Evolutionary conservation across 1,140 invertebrate species (phyloP).

Genomic region (Pachypsylla venusta): DNA sequence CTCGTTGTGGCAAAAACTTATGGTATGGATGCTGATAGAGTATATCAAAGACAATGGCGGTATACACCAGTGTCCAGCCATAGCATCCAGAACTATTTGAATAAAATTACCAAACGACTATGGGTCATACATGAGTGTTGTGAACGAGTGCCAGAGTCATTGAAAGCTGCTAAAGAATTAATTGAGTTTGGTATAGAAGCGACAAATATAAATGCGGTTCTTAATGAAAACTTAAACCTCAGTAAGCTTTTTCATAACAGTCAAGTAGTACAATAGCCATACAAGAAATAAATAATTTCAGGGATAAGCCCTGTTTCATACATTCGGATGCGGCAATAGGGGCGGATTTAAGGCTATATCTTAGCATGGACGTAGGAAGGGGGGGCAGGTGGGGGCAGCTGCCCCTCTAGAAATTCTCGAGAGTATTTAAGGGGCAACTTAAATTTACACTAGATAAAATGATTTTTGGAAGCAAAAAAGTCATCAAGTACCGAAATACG

Average conservation of each 20-base stretch:
- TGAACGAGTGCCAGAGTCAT: conserved; percentile 53
- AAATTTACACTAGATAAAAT: too few relatives aligned
- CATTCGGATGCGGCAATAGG: too few relatives aligned
- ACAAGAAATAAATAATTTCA: too few relatives aligned
- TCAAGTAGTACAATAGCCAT: too few relatives aligned
- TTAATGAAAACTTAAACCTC: conserved; percentile 16
- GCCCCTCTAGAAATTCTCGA: too few relatives aligned
- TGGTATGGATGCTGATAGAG: conserved; percentile 58
- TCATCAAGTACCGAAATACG: too few relatives aligned
- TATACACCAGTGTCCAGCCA: conserved; percentile 52
- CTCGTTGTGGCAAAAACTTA: conserved; percentile 53
- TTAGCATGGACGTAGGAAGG: too few relatives aligned
- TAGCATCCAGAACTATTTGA: conserved; percentile 60
- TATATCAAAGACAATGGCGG: conserved; percentile 70
- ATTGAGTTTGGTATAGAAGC: conserved; percentile 55
- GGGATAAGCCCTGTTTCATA: too few relatives aligned
- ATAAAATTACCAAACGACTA: conserved; percentile 60
- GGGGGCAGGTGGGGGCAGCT: too few relatives aligned
- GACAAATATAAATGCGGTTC: conserved; percentile 44
- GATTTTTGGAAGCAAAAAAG: too few relatives aligned
- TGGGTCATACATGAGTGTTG: conserved; percentile 72
- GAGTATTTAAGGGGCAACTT: too few relatives aligned
- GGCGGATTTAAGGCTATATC: too few relatives aligned
- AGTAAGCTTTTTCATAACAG: conserved; percentile 3
- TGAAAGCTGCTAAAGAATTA: conserved; percentile 53